These are phyloP conservation scores for Pseudochirops corinnae DNA, from an alignment of 2,797 vertebrate species.

Conservation along the genomic window DNA sequence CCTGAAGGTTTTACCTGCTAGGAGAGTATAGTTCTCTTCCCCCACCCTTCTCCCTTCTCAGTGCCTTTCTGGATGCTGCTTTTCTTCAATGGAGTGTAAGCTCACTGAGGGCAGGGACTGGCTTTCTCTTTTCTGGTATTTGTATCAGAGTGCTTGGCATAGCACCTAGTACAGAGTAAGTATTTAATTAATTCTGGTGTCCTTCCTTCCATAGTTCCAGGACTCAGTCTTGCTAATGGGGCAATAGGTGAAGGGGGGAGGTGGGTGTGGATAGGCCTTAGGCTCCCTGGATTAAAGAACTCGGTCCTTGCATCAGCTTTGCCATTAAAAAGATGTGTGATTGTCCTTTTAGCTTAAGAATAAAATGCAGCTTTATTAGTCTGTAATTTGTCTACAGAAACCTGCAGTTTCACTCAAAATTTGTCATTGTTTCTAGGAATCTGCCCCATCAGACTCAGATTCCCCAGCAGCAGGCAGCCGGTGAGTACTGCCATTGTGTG, in stretches of 20 bases:
- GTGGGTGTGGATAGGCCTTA: background rate
- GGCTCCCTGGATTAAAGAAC: background rate
- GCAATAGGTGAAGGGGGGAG: background rate
- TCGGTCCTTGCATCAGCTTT: background rate
- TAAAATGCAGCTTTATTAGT: background rate
- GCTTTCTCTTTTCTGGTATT: background rate
- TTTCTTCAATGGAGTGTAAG: background rate
- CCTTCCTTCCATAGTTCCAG: background rate
- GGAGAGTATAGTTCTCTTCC: background rate
- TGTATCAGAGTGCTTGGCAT: background rate
- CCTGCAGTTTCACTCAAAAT: conserved; percentile 53
- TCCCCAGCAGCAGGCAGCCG: conserved; percentile 96
- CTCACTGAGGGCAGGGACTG: background rate
- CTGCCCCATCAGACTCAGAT: conserved; percentile 97
- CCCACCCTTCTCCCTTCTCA: background rate
- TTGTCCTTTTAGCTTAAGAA: conserved; percentile 8
- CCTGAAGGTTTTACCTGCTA: background rate
- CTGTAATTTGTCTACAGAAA: conserved; percentile 9
- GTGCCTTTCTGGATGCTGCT: background rate
- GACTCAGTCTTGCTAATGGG: conserved; percentile 15
- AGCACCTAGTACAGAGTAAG: background rate
- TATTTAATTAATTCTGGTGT: too few species aligned
- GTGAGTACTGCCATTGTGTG: conserved; percentile 86
- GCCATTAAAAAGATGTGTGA: background rate
- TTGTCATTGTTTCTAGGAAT: conserved; percentile 88